Evolutionary conservation across 2,113 vertebrate genomes (phyloP).

Genomic region (Thermophis baileyi): DNA sequence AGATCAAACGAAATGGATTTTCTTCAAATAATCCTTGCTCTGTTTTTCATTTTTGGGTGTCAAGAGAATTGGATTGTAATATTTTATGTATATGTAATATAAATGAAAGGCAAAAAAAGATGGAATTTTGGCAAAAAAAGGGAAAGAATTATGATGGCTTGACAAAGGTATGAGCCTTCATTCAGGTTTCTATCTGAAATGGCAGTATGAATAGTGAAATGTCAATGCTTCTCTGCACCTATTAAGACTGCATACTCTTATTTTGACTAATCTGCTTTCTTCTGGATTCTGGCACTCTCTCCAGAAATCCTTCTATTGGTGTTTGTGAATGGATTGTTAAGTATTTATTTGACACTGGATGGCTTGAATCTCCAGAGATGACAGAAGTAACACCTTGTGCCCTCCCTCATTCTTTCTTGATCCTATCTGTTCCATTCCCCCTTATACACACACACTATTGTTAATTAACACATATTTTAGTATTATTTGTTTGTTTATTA

Average conservation of each 20-base stretch:
- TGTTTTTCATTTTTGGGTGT: slow-evolving; percentile 11
- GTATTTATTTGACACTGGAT: not conserved
- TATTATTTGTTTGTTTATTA: not conserved
- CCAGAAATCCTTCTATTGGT: not conserved
- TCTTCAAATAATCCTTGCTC: not conserved
- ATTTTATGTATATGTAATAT: slow-evolving; percentile 6
- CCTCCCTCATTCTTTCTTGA: not conserved
- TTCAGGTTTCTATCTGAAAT: not conserved
- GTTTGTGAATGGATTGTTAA: not conserved
- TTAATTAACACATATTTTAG: not conserved
- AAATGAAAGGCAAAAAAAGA: not conserved
- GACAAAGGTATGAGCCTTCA: not conserved
- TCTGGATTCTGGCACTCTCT: not conserved
- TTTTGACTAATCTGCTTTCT: not conserved
- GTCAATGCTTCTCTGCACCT: not conserved
- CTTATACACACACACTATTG: not conserved
- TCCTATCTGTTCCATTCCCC: not conserved
- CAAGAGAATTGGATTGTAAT: slow-evolving; percentile 24
- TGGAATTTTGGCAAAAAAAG: not conserved
- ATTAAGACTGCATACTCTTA: not conserved
- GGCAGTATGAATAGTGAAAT: not conserved
- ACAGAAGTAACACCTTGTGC: not conserved
- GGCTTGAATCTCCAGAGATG: not conserved
- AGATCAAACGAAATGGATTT: not conserved
- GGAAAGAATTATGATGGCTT: not conserved